Evolutionary conservation across 2,113 vertebrate species (phyloP).

Genomic region (Centropus bengalensis): DNA sequence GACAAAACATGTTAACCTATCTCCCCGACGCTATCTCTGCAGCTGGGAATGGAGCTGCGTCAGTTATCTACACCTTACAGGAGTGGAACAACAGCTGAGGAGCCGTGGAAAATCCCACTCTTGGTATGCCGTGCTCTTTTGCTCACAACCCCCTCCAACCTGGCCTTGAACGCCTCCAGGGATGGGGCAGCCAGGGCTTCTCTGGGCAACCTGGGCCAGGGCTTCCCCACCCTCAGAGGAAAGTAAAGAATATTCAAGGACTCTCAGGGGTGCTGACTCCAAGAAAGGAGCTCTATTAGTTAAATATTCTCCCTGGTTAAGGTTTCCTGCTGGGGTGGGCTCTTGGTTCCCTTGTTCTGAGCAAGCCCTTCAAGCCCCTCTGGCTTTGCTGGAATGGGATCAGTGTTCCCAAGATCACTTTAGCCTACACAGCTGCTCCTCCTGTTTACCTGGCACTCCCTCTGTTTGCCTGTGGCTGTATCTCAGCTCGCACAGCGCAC

Average conservation of each 20-base stretch:
- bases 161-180: no score
- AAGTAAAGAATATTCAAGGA: neutral
- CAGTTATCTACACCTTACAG: neutral
- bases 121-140: neutral
- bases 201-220: no score
- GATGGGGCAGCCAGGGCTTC: no score
- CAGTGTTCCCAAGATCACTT: neutral
- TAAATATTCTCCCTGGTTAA: neutral
- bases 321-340: neutral
- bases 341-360: neutral
- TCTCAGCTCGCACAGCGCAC: neutral
- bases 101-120: neutral
- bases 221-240: no score
- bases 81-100: neutral
- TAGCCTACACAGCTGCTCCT: neutral
- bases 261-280: neutral
- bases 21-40: neutral
- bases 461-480: neutral
- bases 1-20: neutral
- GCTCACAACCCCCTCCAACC: no score
- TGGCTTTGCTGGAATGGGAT: neutral
- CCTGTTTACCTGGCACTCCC: constrained; percentile 16
- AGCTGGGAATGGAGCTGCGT: neutral
- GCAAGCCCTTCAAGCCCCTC: neutral
- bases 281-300: neutral